These are phyloP conservation scores for Rhinogobius similis DNA, from an alignment of 2,113 vertebrate species.

Conservation along the genomic window DNA sequence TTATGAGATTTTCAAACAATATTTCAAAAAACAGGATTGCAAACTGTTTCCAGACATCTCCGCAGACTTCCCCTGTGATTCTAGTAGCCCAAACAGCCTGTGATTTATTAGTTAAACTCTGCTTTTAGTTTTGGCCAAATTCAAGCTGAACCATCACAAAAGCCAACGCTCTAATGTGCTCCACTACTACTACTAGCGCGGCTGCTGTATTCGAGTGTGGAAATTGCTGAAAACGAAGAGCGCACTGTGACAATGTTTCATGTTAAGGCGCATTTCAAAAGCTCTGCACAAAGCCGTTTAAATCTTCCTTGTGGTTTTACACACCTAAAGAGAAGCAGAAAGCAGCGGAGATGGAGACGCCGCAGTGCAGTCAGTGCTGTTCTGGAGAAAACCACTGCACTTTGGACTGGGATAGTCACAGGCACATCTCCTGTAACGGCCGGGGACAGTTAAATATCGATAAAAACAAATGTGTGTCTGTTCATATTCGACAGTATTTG, in stretches of 20 bases:
- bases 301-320: constrained; percentile 17
- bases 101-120: background rate
- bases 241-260: constrained; percentile 27
- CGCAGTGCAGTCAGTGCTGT: background rate
- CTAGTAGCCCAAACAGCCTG: background rate
- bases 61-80: background rate
- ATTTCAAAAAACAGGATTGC: background rate
- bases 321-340: constrained; percentile 10
- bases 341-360: constrained; percentile 24
- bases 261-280: constrained; percentile 25
- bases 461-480: too few species aligned
- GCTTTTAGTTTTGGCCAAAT: constrained; percentile 4
- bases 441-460: background rate
- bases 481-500: too few species aligned
- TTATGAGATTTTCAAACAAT: background rate
- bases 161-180: constrained; percentile 18
- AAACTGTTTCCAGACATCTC: constrained; percentile 7
- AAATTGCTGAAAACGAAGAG: constrained; percentile 25
- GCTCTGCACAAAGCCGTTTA: constrained; percentile 21
- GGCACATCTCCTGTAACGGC: background rate
- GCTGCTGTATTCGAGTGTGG: constrained; percentile 10
- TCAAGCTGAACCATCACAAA: constrained; percentile 20
- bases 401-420: constrained; percentile 8
- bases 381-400: background rate
- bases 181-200: background rate